phyloP scores from a whole-genome alignment of 2,888 invertebrate species.

The Autographa pulchrina region DNA sequence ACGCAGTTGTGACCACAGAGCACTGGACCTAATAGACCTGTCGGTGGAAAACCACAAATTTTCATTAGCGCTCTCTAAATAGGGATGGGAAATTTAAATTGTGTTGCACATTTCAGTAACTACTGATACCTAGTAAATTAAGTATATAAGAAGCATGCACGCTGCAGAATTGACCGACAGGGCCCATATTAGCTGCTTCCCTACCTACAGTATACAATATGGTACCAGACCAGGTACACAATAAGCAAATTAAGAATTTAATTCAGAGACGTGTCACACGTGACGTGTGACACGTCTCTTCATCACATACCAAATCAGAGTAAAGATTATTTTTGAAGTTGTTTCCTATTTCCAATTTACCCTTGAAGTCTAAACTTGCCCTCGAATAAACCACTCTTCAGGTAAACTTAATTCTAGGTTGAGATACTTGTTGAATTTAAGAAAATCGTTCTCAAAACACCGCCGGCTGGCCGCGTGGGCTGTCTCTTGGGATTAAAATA shows the following conservation, averaged over 20 bases:
- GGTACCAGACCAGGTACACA: no score
- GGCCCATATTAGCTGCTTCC: no score
- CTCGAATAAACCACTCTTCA: background rate
- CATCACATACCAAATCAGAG: no score
- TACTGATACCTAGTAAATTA: background rate
- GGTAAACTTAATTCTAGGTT: background rate
- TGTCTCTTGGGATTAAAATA: constrained; percentile 5
- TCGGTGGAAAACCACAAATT: background rate
- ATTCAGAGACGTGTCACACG: no score
- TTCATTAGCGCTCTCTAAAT: background rate
- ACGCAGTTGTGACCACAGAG: background rate
- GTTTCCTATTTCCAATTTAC: background rate
- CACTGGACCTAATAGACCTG: constrained; percentile 4
- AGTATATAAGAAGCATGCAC: no score
- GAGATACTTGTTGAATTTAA: background rate
- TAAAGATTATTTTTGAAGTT: no score
- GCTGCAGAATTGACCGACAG: no score
- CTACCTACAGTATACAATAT: no score
- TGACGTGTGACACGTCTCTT: no score
- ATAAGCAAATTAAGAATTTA: no score
- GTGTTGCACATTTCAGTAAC: background rate
- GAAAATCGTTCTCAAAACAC: background rate
- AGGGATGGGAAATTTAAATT: background rate
- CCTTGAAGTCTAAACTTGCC: background rate
- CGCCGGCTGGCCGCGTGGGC: background rate